Percentiles rank a stretch among this genome's conserved stretches.
Conservation (phyloP, 2,888 invertebrate genomes). For the Cantharis rufa region DNA sequence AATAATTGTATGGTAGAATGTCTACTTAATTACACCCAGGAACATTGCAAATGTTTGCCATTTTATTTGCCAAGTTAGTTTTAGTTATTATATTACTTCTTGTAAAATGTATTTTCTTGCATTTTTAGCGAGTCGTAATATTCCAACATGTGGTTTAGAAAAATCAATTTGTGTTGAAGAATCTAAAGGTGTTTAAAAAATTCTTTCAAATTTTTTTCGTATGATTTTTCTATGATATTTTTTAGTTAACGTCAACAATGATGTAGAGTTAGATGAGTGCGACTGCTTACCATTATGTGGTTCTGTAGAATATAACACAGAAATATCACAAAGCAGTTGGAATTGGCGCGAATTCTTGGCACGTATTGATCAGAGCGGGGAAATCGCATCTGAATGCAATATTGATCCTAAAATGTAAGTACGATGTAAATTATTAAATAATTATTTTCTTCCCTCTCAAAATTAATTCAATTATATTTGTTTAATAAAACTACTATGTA, state of each 20-base stretch:
- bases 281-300: neutral
- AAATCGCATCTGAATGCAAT: fast-evolving
- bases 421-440: too few species aligned
- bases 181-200: neutral
- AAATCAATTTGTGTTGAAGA: neutral
- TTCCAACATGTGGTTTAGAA: neutral
- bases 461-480: too few species aligned
- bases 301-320: neutral
- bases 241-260: neutral
- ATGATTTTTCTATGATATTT: neutral
- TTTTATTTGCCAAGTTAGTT: slow-evolving; percentile 64
- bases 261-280: neutral
- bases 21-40: slow-evolving; percentile 64
- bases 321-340: neutral
- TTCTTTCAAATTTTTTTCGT: neutral
- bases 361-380: neutral
- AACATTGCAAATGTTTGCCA: slow-evolving; percentile 64
- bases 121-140: neutral
- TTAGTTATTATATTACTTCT: neutral
- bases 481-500: too few species aligned
- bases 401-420: neutral
- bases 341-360: neutral
- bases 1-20: slow-evolving; percentile 71
- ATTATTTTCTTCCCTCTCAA: too few species aligned
- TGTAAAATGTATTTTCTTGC: neutral